Conservation (phyloP, 2,113 vertebrate species). For the Scortum barcoo region DNA sequence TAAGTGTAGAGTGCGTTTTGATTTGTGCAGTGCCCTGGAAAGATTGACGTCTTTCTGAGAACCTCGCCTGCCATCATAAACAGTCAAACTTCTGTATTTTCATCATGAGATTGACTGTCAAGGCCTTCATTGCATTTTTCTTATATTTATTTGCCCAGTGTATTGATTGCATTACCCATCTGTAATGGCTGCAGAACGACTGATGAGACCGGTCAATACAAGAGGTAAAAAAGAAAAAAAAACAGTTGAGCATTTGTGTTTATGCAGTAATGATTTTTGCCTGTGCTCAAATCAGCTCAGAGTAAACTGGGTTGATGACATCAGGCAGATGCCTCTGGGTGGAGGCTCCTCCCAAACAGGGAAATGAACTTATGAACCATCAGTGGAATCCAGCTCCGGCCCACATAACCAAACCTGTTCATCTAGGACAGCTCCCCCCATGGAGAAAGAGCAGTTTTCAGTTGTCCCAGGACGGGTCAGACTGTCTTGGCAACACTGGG, state of each 20-base stretch:
- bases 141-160: conserved; percentile 28
- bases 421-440: conserved; percentile 52
- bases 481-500: conserved; percentile 24
- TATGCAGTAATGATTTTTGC: conserved; percentile 16
- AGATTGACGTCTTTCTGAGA: conserved; percentile 46
- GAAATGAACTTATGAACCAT: conserved; percentile 68
- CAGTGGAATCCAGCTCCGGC: conserved; percentile 50
- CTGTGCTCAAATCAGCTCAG: conserved; percentile 17
- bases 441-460: conserved; percentile 33
- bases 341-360: conserved; percentile 38
- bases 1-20: conserved; percentile 26
- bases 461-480: conserved; percentile 39
- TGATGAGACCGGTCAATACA: conserved; percentile 54
- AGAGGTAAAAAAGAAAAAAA: conserved; percentile 6
- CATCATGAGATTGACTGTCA: not conserved
- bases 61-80: not conserved
- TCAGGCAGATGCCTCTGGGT: conserved; percentile 27
- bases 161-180: conserved; percentile 51
- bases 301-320: conserved; percentile 36
- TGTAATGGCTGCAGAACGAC: conserved; percentile 32
- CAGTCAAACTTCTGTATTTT: conserved; percentile 24
- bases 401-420: conserved; percentile 42
- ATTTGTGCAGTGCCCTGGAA: conserved; percentile 20
- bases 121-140: conserved; percentile 24
- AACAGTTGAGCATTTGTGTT: not conserved